Evolutionary conservation across 2,888 invertebrate genomes (phyloP).

Genomic region (Nemoura dubitans): DNA sequence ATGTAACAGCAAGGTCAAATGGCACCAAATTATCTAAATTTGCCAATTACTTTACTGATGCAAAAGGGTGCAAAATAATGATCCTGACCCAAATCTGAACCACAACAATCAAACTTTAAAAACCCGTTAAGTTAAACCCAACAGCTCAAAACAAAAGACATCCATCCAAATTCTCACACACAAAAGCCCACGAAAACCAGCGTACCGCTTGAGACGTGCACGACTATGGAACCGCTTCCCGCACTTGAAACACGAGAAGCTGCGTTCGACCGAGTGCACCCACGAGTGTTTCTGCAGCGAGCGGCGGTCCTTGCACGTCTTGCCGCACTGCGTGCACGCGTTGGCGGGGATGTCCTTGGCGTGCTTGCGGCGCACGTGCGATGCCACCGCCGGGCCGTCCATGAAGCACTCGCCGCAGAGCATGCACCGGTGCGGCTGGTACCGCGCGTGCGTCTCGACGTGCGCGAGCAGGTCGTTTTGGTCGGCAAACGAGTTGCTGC

Average conservation of each 20-base stretch:
- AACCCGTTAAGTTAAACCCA: no score
- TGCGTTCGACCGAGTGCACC: constrained; percentile 73
- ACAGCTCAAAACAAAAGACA: no score
- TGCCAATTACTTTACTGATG: no score
- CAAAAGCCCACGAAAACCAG: constrained; percentile 58
- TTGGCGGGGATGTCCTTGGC: constrained; percentile 70
- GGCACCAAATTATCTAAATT: no score
- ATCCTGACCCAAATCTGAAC: no score
- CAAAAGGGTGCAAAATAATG: no score
- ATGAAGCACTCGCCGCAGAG: constrained; percentile 72
- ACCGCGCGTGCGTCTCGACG: constrained; percentile 78
- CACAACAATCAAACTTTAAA: no score
- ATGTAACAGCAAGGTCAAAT: no score
- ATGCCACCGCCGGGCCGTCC: constrained; percentile 70
- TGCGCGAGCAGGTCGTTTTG: constrained; percentile 67
- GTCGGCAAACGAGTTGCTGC: constrained; percentile 74
- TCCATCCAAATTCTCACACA: no score
- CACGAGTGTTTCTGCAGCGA: constrained; percentile 74
- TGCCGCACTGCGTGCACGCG: constrained; percentile 73
- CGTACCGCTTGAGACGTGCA: constrained; percentile 64
- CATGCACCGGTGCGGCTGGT: constrained; percentile 65
- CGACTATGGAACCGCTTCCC: constrained; percentile 77
- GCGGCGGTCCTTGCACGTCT: constrained; percentile 73
- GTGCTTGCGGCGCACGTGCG: constrained; percentile 70
- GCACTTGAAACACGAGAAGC: constrained; percentile 72